These are phyloP conservation scores for Pagetopsis macropterus DNA, from an alignment of 2,797 vertebrate genomes.

Conservation along the genomic window DNA sequence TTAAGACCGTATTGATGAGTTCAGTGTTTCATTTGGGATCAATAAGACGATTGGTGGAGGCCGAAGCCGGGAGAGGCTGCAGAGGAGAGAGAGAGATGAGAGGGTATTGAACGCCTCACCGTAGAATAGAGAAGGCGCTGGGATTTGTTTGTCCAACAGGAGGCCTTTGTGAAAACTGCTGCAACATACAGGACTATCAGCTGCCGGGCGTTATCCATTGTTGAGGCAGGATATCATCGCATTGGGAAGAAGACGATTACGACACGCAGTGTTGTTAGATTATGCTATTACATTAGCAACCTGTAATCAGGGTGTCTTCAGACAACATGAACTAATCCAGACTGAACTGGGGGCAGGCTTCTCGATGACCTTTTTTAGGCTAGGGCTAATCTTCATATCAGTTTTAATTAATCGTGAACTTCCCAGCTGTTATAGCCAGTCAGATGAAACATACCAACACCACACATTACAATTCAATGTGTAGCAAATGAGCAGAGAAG, in stretches of 20 bases:
- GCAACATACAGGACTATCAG: constrained; percentile 6
- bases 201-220: constrained; percentile 19
- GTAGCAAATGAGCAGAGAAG: not conserved
- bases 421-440: not conserved
- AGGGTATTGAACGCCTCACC: constrained; percentile 55
- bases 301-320: constrained; percentile 2
- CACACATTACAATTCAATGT: not conserved
- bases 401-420: not conserved
- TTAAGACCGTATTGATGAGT: constrained; percentile 85
- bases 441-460: not conserved
- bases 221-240: not conserved
- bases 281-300: constrained; percentile 5
- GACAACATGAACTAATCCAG: not conserved
- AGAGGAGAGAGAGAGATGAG: constrained; percentile 49
- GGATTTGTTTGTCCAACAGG: constrained; percentile 48
- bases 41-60: constrained; percentile 81
- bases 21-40: constrained; percentile 84
- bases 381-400: not conserved
- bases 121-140: constrained; percentile 35
- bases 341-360: not conserved
- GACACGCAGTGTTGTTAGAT: not conserved
- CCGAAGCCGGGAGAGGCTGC: constrained; percentile 69
- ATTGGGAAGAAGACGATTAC: not conserved
- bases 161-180: constrained; percentile 17
- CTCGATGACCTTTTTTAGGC: not conserved